phyloP scores from a whole-genome alignment of 2,888 invertebrate species.

The Caenorhabditis sinica region DNA sequence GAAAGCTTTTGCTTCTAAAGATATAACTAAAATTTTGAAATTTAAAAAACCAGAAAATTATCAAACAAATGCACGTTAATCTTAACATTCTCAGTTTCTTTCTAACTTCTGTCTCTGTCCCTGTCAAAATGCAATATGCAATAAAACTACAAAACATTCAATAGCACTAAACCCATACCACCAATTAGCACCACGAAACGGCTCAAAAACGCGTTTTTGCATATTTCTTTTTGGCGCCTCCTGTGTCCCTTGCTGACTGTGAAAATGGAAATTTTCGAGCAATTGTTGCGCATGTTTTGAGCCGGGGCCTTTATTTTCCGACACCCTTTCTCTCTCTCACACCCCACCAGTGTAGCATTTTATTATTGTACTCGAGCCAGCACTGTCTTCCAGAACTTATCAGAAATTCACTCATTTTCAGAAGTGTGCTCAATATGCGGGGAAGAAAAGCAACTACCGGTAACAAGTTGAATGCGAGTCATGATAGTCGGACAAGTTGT shows the following conservation, averaged over 20 bases:
- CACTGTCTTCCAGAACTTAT: neutral
- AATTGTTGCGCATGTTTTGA: conserved; percentile 50
- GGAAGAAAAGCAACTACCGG: conserved; percentile 67
- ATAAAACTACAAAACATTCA: neutral
- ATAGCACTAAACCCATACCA: conserved; percentile 11
- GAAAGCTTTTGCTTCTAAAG: conserved; percentile 24
- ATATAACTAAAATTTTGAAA: neutral
- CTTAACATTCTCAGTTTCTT: neutral
- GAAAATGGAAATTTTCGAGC: conserved; percentile 9
- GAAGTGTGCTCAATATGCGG: conserved; percentile 70
- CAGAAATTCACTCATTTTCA: conserved; percentile 43
- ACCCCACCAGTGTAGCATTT: conserved; percentile 41
- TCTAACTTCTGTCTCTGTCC: neutral
- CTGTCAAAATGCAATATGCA: neutral
- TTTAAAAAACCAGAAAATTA: neutral
- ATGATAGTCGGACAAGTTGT: conserved; percentile 69
- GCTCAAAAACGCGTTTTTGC: conserved; percentile 5
- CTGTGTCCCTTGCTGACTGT: conserved; percentile 39
- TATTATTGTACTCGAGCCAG: conserved; percentile 34
- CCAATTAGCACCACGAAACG: neutral
- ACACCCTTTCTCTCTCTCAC: conserved; percentile 23
- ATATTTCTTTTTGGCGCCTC: conserved; percentile 34
- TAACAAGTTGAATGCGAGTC: conserved; percentile 56
- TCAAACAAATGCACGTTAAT: neutral
- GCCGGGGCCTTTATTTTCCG: conserved; percentile 30